Conservation (phyloP, 2,888 invertebrate species). For the Leptogaster cylindrica region DNA sequence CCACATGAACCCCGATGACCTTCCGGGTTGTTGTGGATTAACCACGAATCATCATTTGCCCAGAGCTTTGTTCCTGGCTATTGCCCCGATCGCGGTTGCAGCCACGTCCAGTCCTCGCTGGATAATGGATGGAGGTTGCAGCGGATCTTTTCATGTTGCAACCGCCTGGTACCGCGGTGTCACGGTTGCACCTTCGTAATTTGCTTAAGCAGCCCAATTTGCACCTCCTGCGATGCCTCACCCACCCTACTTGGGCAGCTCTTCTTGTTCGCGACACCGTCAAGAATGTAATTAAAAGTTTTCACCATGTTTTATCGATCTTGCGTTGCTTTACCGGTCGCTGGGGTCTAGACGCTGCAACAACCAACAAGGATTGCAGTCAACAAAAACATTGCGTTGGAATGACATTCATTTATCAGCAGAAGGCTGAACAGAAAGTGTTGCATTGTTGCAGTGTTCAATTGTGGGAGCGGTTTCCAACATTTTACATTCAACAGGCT, state of each 20-base stretch:
- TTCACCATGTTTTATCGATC: not conserved
- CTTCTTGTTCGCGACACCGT: not conserved
- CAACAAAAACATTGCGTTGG: too few species aligned
- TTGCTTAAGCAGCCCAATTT: not conserved
- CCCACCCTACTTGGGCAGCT: not conserved
- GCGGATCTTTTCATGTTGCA: not conserved
- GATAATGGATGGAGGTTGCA: not conserved
- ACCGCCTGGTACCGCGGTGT: not conserved
- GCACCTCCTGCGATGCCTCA: not conserved
- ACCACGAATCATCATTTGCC: constrained; percentile 28
- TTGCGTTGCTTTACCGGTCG: not conserved
- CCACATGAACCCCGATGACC: constrained; percentile 35
- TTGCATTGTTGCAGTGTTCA: too few species aligned
- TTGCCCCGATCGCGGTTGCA: not conserved
- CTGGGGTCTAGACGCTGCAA: not conserved
- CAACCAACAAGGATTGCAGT: too few species aligned
- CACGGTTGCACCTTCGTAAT: not conserved
- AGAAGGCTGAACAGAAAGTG: too few species aligned
- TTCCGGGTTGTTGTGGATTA: constrained; percentile 46
- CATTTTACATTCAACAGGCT: too few species aligned
- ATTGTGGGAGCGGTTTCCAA: too few species aligned
- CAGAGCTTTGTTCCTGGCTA: not conserved
- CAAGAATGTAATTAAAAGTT: constrained; percentile 5
- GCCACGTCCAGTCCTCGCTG: not conserved
- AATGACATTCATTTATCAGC: too few species aligned